Evolutionary conservation across 2,113 vertebrate species (phyloP).

Genomic region (Struthio camelus): DNA sequence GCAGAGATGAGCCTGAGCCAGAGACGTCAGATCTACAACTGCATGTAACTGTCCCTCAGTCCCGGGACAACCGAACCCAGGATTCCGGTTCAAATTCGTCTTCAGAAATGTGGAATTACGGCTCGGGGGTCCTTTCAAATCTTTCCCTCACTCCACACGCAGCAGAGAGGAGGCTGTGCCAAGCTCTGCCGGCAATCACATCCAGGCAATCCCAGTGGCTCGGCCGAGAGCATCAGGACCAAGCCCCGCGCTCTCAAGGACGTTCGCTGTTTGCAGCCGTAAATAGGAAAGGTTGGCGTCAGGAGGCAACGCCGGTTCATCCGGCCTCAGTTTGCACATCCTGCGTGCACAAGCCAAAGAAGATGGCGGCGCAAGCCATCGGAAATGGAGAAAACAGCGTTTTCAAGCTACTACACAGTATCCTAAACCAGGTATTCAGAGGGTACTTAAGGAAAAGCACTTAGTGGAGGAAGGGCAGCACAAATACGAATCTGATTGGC

Average conservation of each 20-base stretch:
- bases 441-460: neutral
- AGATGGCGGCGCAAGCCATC: accelerated
- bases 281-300: neutral
- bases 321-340: accelerated
- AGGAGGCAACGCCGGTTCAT: neutral
- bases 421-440: accelerated
- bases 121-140: neutral
- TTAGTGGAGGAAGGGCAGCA: accelerated
- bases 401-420: neutral
- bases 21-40: accelerated
- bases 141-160: accelerated
- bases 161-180: neutral
- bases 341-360: accelerated
- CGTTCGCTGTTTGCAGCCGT: neutral
- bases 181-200: accelerated
- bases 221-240: neutral
- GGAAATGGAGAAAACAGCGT: neutral
- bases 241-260: neutral
- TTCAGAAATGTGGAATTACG: neutral
- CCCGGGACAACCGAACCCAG: neutral
- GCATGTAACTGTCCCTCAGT: neutral
- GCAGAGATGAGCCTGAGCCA: neutral
- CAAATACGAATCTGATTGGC: accelerated
- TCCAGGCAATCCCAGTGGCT: neutral
- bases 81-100: neutral